These are phyloP conservation scores for Strix aluco DNA, from an alignment of 2,113 vertebrate genomes.

Conservation along the genomic window DNA sequence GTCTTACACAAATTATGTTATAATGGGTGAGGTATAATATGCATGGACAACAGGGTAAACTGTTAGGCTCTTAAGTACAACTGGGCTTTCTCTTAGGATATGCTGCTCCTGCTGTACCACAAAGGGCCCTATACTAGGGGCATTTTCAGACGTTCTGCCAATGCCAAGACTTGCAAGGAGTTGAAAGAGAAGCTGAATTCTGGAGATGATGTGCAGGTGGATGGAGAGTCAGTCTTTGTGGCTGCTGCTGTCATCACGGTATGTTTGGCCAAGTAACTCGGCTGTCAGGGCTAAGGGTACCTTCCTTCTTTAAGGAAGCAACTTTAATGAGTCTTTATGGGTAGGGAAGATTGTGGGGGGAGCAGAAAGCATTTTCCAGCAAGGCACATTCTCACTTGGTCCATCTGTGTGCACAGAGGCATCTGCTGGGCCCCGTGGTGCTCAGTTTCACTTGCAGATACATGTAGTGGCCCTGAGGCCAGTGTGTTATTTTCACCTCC, in stretches of 20 bases:
- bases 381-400: neutral
- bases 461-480: neutral
- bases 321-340: neutral
- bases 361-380: neutral
- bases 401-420: neutral
- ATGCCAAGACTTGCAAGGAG: slow-evolving; percentile 80
- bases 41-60: neutral
- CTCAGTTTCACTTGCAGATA: neutral
- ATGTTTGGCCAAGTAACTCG: neutral
- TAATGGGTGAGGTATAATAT: neutral
- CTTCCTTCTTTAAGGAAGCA: neutral
- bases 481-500: neutral
- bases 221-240: slow-evolving; percentile 79
- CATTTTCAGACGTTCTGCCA: slow-evolving; percentile 82
- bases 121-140: slow-evolving; percentile 78
- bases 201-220: slow-evolving; percentile 72
- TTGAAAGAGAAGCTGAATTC: slow-evolving; percentile 80
- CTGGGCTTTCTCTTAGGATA: slow-evolving; percentile 64
- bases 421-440: neutral
- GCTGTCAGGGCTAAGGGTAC: neutral
- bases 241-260: slow-evolving; percentile 82
- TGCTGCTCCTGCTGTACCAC: slow-evolving; percentile 77
- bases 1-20: neutral
- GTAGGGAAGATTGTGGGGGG: neutral
- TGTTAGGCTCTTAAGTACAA: neutral